These are phyloP conservation scores for Xenentodon cancila DNA, from an alignment of 2,797 vertebrate genomes.

Conservation along the genomic window DNA sequence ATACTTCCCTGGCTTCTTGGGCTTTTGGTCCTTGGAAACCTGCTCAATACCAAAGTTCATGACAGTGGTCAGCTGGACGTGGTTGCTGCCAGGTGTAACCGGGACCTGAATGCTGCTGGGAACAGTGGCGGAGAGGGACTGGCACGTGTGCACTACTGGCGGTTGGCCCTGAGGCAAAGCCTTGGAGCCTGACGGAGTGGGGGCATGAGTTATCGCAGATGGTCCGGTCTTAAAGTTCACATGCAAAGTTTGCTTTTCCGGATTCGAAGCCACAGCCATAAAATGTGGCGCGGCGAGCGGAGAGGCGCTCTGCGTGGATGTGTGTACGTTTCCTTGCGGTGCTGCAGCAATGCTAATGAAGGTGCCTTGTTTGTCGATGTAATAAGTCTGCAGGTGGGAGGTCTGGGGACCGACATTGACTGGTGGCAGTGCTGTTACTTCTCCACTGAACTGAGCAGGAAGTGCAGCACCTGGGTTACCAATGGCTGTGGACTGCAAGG, in stretches of 20 bases:
- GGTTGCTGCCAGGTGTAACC: slow-evolving; percentile 87
- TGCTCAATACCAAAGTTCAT: slow-evolving; percentile 90
- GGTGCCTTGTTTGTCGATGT: slow-evolving; percentile 81
- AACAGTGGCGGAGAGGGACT: slow-evolving; percentile 86
- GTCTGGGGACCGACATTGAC: slow-evolving; percentile 75
- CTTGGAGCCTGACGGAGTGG: slow-evolving; percentile 85
- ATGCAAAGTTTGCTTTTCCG: slow-evolving; percentile 85
- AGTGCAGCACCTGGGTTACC: slow-evolving; percentile 84
- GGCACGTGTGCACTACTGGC: slow-evolving; percentile 87
- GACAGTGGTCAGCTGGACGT: slow-evolving; percentile 88
- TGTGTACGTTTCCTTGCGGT: slow-evolving; percentile 77
- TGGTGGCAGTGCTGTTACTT: slow-evolving; percentile 78
- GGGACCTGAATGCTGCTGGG: slow-evolving; percentile 88
- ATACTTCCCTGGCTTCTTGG: slow-evolving; percentile 96
- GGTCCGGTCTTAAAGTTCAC: slow-evolving; percentile 86
- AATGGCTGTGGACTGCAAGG: slow-evolving; percentile 76
- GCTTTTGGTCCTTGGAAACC: slow-evolving; percentile 94
- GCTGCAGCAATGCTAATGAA: slow-evolving; percentile 77
- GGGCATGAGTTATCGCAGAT: slow-evolving; percentile 82
- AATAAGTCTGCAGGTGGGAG: slow-evolving; percentile 81
- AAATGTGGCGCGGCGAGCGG: slow-evolving; percentile 79
- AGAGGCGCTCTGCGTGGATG: slow-evolving; percentile 68
- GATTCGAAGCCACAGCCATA: slow-evolving; percentile 73
- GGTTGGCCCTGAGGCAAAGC: slow-evolving; percentile 90
- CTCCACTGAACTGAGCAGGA: slow-evolving; percentile 65